Evolutionary conservation across 2,113 vertebrate genomes (phyloP).

Genomic region (Antigone vipio): DNA sequence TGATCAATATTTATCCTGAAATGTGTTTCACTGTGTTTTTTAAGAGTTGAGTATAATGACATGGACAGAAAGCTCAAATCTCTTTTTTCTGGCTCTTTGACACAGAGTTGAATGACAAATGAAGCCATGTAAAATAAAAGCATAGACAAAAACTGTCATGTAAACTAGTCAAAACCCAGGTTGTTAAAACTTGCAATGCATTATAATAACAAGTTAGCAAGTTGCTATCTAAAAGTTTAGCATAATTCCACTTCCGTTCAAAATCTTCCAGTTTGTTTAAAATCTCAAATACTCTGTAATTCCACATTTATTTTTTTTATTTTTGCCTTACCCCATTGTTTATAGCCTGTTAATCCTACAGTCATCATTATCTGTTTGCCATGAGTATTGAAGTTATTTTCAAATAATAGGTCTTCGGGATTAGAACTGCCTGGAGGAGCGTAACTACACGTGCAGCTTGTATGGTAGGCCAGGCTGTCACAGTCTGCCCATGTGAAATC

Average conservation of each 20-base stretch:
- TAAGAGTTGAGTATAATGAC: neutral
- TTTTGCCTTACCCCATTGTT: neutral
- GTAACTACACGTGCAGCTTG: rapidly evolving
- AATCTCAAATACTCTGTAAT: neutral
- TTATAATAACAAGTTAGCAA: neutral
- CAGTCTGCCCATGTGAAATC: neutral
- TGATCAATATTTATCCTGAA: neutral
- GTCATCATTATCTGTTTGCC: neutral
- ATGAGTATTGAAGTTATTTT: neutral
- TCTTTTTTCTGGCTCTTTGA: neutral
- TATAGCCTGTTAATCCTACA: neutral
- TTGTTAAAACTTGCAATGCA: neutral
- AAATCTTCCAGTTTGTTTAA: neutral
- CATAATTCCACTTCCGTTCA: neutral
- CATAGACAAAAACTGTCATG: neutral
- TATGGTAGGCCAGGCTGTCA: neutral
- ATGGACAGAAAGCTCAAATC: neutral
- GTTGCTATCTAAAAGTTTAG: neutral
- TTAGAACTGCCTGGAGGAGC: neutral
- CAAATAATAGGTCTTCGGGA: neutral
- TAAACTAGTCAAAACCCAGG: neutral
- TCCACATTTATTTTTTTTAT: neutral
- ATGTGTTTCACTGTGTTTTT: neutral
- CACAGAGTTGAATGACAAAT: neutral
- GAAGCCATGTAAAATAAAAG: neutral